Percentiles rank a stretch among this genome's conserved stretches.
These are phyloP conservation scores for Lochmaea capreae DNA, from an alignment of 2,888 invertebrate genomes.

Conservation along the genomic window DNA sequence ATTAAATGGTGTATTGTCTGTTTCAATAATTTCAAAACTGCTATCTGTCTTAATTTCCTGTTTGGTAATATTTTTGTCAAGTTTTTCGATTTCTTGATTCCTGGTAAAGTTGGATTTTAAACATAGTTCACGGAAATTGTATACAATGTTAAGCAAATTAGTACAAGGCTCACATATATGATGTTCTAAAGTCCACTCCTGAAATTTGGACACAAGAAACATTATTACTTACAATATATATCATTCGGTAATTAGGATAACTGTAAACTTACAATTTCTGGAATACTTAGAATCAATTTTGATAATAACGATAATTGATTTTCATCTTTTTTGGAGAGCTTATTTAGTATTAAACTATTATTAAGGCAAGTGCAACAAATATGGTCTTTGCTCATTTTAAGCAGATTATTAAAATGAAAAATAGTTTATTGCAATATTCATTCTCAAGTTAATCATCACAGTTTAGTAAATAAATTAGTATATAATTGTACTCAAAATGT, in stretches of 20 bases:
- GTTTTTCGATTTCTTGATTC: slow-evolving; percentile 32
- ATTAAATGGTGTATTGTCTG: neutral
- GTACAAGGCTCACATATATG: slow-evolving; percentile 50
- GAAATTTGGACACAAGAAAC: slow-evolving; percentile 17
- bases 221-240: no score
- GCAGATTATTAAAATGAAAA: neutral
- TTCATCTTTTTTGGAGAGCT: slow-evolving; percentile 45
- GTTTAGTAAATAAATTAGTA: neutral
- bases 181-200: slow-evolving; percentile 48
- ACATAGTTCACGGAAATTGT: slow-evolving; percentile 51
- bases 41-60: slow-evolving; percentile 16
- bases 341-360: slow-evolving; percentile 41
- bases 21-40: slow-evolving; percentile 11
- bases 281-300: slow-evolving; percentile 45
- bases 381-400: neutral
- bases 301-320: slow-evolving; percentile 41
- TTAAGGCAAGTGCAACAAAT: slow-evolving; percentile 51
- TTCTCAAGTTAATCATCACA: neutral
- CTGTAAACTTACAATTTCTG: slow-evolving; percentile 48
- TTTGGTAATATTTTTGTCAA: slow-evolving; percentile 21
- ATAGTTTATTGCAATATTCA: neutral
- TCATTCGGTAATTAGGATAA: neutral
- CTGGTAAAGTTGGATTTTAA: slow-evolving; percentile 48
- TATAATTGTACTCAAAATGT: neutral
- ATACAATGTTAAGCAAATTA: slow-evolving; percentile 48